phyloP scores from a whole-genome alignment of 2,888 invertebrate species.

The Brachypterus glaber region DNA sequence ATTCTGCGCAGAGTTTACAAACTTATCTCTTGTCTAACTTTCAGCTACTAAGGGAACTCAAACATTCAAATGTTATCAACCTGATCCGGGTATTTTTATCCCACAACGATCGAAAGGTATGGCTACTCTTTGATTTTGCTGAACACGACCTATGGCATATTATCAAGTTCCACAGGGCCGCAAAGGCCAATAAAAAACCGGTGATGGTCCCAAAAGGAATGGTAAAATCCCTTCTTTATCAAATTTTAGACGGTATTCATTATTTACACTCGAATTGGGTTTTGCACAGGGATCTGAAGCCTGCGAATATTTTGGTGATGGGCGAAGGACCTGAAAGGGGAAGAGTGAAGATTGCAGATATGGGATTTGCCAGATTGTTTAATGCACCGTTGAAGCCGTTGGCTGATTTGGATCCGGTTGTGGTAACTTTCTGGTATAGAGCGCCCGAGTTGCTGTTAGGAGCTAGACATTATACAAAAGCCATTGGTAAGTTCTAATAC shows the following conservation, averaged over 20 bases:
- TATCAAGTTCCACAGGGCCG: constrained; percentile 96
- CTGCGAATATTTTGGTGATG: constrained; percentile 98
- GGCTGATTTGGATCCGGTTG: constrained; percentile 97
- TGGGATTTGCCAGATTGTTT: constrained; percentile 97
- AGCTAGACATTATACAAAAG: constrained; percentile 95
- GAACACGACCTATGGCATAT: constrained; percentile 99
- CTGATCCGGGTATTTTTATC: constrained; percentile 94
- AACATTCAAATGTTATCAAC: constrained; percentile 95
- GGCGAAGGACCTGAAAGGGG: constrained; percentile 97
- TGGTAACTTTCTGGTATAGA: constrained; percentile 99
- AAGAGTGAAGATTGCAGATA: constrained; percentile 95
- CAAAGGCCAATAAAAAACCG: constrained; percentile 93
- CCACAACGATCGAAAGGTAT: constrained; percentile 93
- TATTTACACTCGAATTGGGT: constrained; percentile 99
- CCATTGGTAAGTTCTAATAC: constrained; percentile 61
- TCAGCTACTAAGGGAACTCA: constrained; percentile 86
- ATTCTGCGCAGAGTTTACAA: too few species aligned
- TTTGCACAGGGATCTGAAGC: constrained; percentile 95
- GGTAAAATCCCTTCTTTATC: constrained; percentile 96
- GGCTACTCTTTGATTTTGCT: constrained; percentile 95
- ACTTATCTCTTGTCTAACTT: constrained; percentile 29
- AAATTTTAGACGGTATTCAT: constrained; percentile 97
- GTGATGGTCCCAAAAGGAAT: constrained; percentile 94
- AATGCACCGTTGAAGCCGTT: constrained; percentile 96
- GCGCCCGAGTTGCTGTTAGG: constrained; percentile 92